phyloP scores from a whole-genome alignment of 2,113 vertebrate species.

The Myotis lucifugus region DNA sequence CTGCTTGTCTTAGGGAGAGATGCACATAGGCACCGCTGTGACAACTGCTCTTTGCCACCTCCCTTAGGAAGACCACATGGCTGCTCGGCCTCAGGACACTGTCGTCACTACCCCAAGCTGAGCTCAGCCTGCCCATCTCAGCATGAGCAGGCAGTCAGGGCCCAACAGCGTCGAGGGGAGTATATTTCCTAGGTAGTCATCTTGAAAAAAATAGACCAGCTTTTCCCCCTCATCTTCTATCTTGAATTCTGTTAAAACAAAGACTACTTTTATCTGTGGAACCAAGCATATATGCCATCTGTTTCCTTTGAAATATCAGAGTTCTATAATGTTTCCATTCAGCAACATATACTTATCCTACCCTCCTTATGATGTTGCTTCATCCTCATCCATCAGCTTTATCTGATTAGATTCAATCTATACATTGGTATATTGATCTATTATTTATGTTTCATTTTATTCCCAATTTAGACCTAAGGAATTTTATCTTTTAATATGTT shows the following conservation, averaged over 20 bases:
- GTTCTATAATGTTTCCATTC: constrained; percentile 33
- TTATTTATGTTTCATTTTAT: background rate
- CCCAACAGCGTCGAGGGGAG: background rate
- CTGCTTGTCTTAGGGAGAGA: background rate
- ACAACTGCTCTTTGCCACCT: background rate
- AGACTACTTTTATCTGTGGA: constrained; percentile 49
- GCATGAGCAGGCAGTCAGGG: background rate
- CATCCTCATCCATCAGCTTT: background rate
- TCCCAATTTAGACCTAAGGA: background rate
- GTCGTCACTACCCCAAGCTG: background rate
- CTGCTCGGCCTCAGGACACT: background rate
- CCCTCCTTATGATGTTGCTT: constrained; percentile 8
- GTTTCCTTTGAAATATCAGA: constrained; percentile 33
- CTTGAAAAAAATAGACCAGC: background rate
- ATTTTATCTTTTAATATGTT: constrained; percentile 29
- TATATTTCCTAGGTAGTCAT: background rate
- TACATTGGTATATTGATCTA: background rate
- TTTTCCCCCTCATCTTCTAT: background rate
- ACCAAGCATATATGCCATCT: constrained; percentile 30
- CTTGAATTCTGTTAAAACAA: constrained; percentile 43
- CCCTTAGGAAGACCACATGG: background rate
- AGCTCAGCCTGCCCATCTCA: background rate
- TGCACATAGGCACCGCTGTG: background rate
- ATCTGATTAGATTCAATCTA: background rate
- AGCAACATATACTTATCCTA: constrained; percentile 53